Evolutionary conservation across 2,797 vertebrate genomes (phyloP), one percentile per base, ranked within the genome.

Genomic region (Sparus aurata): DNA sequence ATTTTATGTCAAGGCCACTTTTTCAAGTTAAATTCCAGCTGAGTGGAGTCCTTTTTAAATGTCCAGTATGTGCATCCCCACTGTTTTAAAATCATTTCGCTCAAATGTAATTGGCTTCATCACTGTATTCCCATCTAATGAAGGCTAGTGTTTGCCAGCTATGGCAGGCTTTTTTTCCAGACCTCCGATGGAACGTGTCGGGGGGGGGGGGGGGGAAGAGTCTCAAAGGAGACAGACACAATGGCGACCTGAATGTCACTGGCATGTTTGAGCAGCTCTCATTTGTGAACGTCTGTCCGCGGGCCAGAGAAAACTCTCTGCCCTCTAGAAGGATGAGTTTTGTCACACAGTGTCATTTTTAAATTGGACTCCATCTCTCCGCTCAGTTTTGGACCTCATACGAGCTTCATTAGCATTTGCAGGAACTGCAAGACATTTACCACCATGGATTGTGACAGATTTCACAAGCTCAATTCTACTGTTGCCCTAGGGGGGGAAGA

Each of bases 341-440:
- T 93, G 91, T 94, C 84, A 86, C 89, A 87, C 74, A 77, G 81
- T 92, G 90, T 92, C 94, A 90, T 91, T 93, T 94, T 90, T 91
- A 93, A 94, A 95, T 94, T 94, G 92, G 91, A 90, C 90, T 89
- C 83, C 73, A 71, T 92, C 81, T 85, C 82, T 43, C 77, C 45
- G 53, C 82, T 79, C 65, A 0, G 76, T 83, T 90, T 88, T 93
- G 92, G 91, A 93, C 89, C 87, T 91, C 82, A 89, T 91, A 90
- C 84, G 90, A 93, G 91, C 83, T 84, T 87, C 91, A 94, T 95
- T 95, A 94, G 93, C 94, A 94, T 94, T 95, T 92, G 86, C 88
- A 87, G 87, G 87, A 93, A 94, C 92, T 80, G 82, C 12, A 69
- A 94, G 93, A 95, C 94, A 94, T 92, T 94, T 93, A 87, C 92